Base-by-base conservation (phyloP, 2,797 vertebrate species). In the Dendrocincla tyrannina region DNA sequence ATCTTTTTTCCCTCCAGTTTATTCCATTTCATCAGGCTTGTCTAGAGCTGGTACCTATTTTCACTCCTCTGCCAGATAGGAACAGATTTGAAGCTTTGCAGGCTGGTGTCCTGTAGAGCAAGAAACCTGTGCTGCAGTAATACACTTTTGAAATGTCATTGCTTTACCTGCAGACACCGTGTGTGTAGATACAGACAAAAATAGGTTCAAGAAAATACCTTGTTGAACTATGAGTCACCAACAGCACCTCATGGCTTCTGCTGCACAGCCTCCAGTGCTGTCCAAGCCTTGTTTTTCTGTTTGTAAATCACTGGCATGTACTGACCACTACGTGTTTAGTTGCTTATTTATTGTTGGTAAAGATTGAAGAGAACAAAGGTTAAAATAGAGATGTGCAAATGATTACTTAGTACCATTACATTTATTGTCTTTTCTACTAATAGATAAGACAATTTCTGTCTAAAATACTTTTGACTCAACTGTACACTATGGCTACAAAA, bases 371-470 rank as follows among this genome's bases (percentile, higher is more conserved):
- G 14, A 81, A 13, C 0, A 3, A 68, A 78, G 28, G 24, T 70
- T 62, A 59, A 79, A 86, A 63, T 17, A 88, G 63, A 59, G 44
- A 63, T 24, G 49, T 91, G 47, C 28, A 74, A 72, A 81, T 67
- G 23, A 69, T 64, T 85, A 47, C 16, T 37, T 69, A 59, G 28
- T 35, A n/a, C 32, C 27, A 49, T 66, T 82, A 81, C 55, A 76
- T 88, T 64, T 47, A 50, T 22, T n/a, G 18, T 49, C 49, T 76
- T 88, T 84, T 87, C 74, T 76, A 41, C 35, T 82, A 63, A 69
- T 44, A 86, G n/a, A 17, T 32, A 73, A 75, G 67, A 76, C 17
- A 59, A 67, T 82, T 94, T 95, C 55, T 74, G 63, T 60, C 64
- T 53, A 64, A 91, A 59, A 28, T 50, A n/a, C 46, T 82, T 94